phyloP scores from a whole-genome alignment of 2,797 vertebrate genomes.

The Danio tinwini region DNA sequence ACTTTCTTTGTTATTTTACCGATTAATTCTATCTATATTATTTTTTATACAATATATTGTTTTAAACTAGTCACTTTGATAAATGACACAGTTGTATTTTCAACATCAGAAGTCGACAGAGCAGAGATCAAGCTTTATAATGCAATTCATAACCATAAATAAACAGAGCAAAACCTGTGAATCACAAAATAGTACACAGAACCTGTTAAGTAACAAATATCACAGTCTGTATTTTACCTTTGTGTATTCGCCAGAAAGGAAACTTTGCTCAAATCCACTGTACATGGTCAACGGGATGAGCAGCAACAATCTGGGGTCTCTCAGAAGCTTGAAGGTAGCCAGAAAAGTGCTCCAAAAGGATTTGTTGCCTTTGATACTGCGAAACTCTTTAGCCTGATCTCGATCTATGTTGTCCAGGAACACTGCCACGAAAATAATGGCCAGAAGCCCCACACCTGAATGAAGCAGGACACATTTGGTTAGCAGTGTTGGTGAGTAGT shows the following conservation, averaged over 20 bases:
- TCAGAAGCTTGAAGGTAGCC: constrained; percentile 85
- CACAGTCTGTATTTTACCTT: constrained; percentile 77
- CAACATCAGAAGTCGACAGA: too few relatives aligned
- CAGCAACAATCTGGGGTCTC: constrained; percentile 83
- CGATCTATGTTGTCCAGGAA: constrained; percentile 86
- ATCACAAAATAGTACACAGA: too few relatives aligned
- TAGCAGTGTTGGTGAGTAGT: too few relatives aligned
- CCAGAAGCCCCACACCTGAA: constrained; percentile 87
- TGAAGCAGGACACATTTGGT: background rate
- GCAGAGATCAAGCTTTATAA: too few relatives aligned
- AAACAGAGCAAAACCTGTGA: too few relatives aligned
- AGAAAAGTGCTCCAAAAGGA: constrained; percentile 82
- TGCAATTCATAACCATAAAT: too few relatives aligned
- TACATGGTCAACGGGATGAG: constrained; percentile 92
- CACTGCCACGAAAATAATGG: constrained; percentile 79
- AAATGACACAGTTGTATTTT: too few relatives aligned
- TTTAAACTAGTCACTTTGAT: too few relatives aligned
- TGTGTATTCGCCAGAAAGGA: constrained; percentile 92
- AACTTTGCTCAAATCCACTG: constrained; percentile 93
- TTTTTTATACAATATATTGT: too few relatives aligned
- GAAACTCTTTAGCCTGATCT: constrained; percentile 64
- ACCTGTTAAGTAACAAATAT: too few relatives aligned
- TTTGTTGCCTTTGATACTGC: constrained; percentile 60
- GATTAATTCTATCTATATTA: too few relatives aligned
- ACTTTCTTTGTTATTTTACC: too few relatives aligned